phyloP scores from a whole-genome alignment of 2,113 vertebrate genomes.

The Calidris pygmaea region DNA sequence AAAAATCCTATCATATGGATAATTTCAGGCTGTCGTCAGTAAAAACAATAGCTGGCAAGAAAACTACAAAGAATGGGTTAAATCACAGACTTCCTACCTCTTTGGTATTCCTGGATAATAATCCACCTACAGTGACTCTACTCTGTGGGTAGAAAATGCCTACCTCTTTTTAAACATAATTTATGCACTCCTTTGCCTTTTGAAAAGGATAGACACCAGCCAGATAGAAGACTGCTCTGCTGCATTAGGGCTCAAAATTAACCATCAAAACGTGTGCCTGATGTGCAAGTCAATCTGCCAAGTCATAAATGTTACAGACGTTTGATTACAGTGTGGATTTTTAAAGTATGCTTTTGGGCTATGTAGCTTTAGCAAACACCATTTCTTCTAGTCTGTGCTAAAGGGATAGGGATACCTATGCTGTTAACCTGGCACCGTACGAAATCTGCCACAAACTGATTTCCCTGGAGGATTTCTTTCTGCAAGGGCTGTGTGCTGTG shows the following conservation, averaged over 20 bases:
- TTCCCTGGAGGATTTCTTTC: background rate
- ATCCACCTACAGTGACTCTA: conserved; percentile 61
- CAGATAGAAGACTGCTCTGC: conserved; percentile 52
- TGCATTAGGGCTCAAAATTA: conserved; percentile 53
- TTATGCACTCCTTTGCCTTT: conserved; percentile 64
- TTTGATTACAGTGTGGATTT: conserved; percentile 15
- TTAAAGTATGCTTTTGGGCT: background rate
- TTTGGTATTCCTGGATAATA: conserved; percentile 57
- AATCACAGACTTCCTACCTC: conserved; percentile 50
- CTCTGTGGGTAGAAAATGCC: conserved; percentile 56
- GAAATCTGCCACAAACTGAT: background rate
- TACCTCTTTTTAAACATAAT: conserved; percentile 63
- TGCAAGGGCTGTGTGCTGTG: background rate
- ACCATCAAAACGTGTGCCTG: conserved; percentile 33
- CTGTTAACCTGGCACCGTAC: background rate
- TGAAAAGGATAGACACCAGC: conserved; percentile 62
- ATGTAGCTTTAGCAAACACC: background rate
- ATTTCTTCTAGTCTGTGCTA: background rate
- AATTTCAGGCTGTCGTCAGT: background rate
- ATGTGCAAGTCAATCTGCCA: conserved; percentile 47
- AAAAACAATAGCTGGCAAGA: background rate
- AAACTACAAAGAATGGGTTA: conserved; percentile 55
- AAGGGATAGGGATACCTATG: background rate
- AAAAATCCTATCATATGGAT: background rate
- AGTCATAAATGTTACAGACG: conserved; percentile 30